phyloP scores from a whole-genome alignment of 92 coral and sea anemone species.

The Phenganax stokvisi region DNA sequence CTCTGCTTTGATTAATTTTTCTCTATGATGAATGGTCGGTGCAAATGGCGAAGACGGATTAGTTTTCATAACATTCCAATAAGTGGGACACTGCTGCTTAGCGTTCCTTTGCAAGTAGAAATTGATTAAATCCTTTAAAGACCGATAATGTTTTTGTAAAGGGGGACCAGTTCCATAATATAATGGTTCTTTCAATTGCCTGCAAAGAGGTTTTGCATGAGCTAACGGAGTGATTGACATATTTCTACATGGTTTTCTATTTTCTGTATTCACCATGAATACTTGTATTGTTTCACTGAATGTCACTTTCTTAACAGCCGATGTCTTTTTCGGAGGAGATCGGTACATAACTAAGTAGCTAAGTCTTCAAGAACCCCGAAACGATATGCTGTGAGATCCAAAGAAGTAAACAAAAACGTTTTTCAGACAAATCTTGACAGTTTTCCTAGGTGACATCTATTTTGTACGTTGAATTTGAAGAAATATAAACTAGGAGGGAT shows the following conservation, averaged over 20 bases:
- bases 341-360: neutral
- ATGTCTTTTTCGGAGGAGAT: slow-evolving; percentile 7
- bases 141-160: neutral
- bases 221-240: slow-evolving; percentile 13
- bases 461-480: neutral
- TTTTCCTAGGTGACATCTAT: neutral
- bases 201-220: slow-evolving; percentile 2
- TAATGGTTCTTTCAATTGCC: neutral
- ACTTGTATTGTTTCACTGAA: slow-evolving; percentile 79
- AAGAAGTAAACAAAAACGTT: neutral
- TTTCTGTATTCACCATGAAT: slow-evolving; percentile 69
- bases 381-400: neutral
- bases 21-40: neutral
- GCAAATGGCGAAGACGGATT: neutral
- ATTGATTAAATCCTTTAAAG: slow-evolving; percentile 12
- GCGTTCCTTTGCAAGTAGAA: slow-evolving; percentile 10
- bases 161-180: neutral
- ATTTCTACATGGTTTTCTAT: neutral
- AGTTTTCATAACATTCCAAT: slow-evolving; percentile 10
- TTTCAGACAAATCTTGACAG: slow-evolving; percentile 7
- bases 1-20: neutral
- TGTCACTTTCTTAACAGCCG: slow-evolving; percentile 62
- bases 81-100: neutral
- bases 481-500: neutral
- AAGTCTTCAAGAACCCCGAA: neutral